phyloP scores from a whole-genome alignment of 23 tunicate genomes.

The Trididemnum clinides region DNA sequence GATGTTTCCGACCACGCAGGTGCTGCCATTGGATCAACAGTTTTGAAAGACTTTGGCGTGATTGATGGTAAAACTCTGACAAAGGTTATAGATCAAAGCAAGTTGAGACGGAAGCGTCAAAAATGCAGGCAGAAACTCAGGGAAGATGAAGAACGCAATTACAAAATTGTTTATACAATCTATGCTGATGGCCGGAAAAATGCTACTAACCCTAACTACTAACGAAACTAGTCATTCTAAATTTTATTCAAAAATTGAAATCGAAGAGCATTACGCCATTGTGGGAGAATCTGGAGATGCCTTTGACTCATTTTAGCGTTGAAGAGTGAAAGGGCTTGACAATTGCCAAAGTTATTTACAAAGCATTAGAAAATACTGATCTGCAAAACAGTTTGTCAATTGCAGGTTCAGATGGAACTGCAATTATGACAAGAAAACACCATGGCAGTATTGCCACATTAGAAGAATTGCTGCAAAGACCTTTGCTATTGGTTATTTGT shows the following conservation, averaged over 20 bases:
- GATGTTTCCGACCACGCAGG: slow-evolving; percentile 37
- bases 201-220: slow-evolving; percentile 5
- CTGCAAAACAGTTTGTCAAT: not conserved
- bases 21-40: slow-evolving; percentile 35
- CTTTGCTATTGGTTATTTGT: slow-evolving; percentile 37
- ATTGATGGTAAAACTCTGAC: not conserved
- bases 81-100: slow-evolving; percentile 15
- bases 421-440: slow-evolving; percentile 30
- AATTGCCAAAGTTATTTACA: slow-evolving; percentile 8
- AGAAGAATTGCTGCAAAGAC: slow-evolving; percentile 39
- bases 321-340: slow-evolving; percentile 25
- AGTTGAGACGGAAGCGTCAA: slow-evolving; percentile 24
- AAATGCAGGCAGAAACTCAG: slow-evolving; percentile 13
- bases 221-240: not conserved
- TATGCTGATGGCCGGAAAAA: slow-evolving; percentile 41
- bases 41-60: slow-evolving; percentile 14
- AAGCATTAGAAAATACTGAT: slow-evolving; percentile 10
- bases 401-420: slow-evolving; percentile 36
- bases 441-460: slow-evolving; percentile 12
- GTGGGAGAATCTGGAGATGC: slow-evolving; percentile 34
- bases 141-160: slow-evolving; percentile 2
- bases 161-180: slow-evolving; percentile 6
- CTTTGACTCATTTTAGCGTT: slow-evolving; percentile 5
- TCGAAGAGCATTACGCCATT: slow-evolving; percentile 17
- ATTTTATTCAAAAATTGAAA: not conserved